These are phyloP conservation scores for Lycocerus yunnanus DNA, from an alignment of 2,888 invertebrate genomes.

Conservation along the genomic window DNA sequence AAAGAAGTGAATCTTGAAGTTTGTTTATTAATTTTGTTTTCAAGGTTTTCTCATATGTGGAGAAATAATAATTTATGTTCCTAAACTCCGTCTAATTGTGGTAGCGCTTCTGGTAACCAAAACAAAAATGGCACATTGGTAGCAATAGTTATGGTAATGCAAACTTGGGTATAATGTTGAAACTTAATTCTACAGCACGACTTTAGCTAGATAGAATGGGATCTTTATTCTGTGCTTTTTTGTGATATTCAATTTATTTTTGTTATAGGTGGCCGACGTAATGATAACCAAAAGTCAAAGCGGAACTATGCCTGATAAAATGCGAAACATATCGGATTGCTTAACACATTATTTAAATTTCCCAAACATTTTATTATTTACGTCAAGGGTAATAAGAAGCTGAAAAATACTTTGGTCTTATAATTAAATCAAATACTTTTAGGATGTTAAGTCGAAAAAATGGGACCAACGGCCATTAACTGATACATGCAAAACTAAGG, in stretches of 20 bases:
- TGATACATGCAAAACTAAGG: conserved; percentile 19
- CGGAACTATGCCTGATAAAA: background rate
- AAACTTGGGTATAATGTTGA: too few species aligned
- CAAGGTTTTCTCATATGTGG: too few species aligned
- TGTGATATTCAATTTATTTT: background rate
- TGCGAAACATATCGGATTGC: conserved; percentile 23
- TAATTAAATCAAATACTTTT: background rate
- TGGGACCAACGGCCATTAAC: conserved; percentile 31
- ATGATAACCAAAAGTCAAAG: background rate
- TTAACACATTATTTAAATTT: conserved; percentile 32
- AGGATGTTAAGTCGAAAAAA: background rate
- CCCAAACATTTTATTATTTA: conserved; percentile 19
- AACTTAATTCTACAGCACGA: too few species aligned
- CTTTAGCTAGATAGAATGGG: too few species aligned
- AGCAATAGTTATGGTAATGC: too few species aligned
- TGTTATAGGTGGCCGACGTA: conserved; percentile 22
- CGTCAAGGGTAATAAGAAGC: conserved; percentile 13
- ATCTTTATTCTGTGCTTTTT: too few species aligned
- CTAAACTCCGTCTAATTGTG: too few species aligned
- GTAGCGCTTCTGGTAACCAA: too few species aligned
- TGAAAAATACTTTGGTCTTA: background rate
- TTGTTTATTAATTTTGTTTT: too few species aligned
- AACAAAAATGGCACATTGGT: too few species aligned
- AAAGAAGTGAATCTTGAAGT: too few species aligned
- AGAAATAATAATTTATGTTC: too few species aligned